Base-by-base conservation (phyloP, 2,888 invertebrate species). In the Pandemis corylana region DNA sequence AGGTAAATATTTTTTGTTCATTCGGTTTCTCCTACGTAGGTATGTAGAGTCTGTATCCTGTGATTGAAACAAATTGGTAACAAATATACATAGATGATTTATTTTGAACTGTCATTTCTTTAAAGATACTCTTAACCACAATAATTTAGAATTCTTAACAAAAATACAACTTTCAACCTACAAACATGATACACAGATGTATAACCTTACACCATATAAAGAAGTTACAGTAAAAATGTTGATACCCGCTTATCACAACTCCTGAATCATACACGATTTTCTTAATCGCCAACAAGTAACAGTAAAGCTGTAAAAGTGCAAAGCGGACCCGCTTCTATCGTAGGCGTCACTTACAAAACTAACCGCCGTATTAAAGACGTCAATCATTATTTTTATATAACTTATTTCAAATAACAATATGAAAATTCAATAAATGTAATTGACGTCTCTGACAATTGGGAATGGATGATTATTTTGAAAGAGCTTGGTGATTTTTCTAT, bases 21-120 rank as follows among this genome's bases (percentile, higher is more conserved):
- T 20, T 20, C 20, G 1, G 1, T 20, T 20, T 20, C 20, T 20
- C 20, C 20, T 20, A 20, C 20, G 20, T 20, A 20, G 20, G 20
- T 20, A 20, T 20, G 7, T 9, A 7, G 7, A 7, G 7, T 44
- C 9, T 44, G 44, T 44, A 7, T 7, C 44, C 44, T 6, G 7
- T 44, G 15, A 36, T 46, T 66, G n/a, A 59, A 68, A 68, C 63
- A 10, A n/a, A 3, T 44, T 63, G n/a, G 7, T 44, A 63, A 63
- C 63, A 63, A 46, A 64, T 46, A 46, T 64, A 64, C 6, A 20
- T 44, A 20, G 46, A 46, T 46, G 12, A 46, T 46, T 64, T 64
- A 64, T 44, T 44, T 44, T 64, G 20, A 64, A 64, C 44, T 20
- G n/a, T 56, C 2, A 28, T 59, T 56, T 56, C 20, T 15, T 56